Percentiles rank a stretch among this genome's conserved stretches.
Evolutionary conservation across 37 sponge, comb jelly and placozoan species (phyloP).

Genomic region (Halisarca cf. caerulea): DNA sequence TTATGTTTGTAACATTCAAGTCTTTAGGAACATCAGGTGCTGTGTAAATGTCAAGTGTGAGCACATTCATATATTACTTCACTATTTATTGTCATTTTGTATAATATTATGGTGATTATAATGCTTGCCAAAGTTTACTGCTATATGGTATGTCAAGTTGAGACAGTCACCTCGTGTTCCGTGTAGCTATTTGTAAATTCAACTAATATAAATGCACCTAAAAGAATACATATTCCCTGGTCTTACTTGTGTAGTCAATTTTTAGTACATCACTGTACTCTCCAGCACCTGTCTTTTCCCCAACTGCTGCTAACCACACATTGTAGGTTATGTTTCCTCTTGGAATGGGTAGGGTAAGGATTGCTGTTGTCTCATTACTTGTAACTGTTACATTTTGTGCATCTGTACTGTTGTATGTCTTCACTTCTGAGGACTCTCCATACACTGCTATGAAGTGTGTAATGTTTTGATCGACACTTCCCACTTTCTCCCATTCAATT

Average conservation of each 20-base stretch:
- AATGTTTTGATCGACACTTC: neutral
- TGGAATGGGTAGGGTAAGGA: neutral
- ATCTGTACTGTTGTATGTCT: neutral
- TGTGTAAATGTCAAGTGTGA: neutral
- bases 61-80: neutral
- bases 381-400: too few species aligned
- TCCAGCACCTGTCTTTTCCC: too few species aligned
- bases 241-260: too few species aligned
- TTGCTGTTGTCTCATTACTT: neutral
- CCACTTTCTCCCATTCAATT: too few species aligned
- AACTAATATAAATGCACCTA: too few species aligned
- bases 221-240: too few species aligned
- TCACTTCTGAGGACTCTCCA: neutral
- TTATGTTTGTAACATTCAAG: neutral
- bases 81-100: neutral
- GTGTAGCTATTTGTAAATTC: neutral
- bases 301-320: constrained; percentile 1
- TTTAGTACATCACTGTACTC: too few species aligned
- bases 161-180: neutral
- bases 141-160: too few species aligned
- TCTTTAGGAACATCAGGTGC: neutral
- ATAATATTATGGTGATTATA: neutral
- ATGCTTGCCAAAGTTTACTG: too few species aligned
- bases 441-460: neutral
- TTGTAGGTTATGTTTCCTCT: neutral